Conservation (phyloP, 1,140 invertebrate genomes). For the Meteorus sp. region DNA sequence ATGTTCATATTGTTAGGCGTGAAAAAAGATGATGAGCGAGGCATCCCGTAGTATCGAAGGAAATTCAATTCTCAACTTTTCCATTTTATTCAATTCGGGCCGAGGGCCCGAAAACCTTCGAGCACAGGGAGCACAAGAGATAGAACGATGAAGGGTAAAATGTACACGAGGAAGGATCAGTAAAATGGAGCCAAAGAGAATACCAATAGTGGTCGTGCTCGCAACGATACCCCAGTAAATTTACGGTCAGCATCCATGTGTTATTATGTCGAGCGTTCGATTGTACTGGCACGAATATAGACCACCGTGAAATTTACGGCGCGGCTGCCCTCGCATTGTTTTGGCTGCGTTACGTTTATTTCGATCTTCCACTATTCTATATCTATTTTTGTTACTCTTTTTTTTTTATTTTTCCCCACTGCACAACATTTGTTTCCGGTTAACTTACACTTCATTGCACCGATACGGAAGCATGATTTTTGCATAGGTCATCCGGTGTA, state of each 20-base stretch:
- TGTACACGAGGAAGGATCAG: background rate
- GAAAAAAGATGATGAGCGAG: no score
- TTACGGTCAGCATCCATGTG: slow-evolving; percentile 44
- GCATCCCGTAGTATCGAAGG: no score
- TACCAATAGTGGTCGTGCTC: slow-evolving; percentile 39
- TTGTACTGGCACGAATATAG: slow-evolving; percentile 38
- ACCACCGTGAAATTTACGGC: slow-evolving; percentile 42
- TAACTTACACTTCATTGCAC: background rate
- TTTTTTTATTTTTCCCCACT: background rate
- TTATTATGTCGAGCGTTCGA: slow-evolving; percentile 47
- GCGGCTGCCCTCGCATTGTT: slow-evolving; percentile 33
- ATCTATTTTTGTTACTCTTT: slow-evolving; percentile 25
- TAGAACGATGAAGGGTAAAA: no score
- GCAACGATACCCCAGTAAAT: slow-evolving; percentile 37
- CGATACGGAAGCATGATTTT: background rate
- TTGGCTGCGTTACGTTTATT: slow-evolving; percentile 30
- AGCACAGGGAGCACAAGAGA: no score
- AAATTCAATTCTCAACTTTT: no score
- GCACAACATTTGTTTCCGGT: background rate
- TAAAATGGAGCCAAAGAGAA: slow-evolving; percentile 32
- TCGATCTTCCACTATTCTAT: slow-evolving; percentile 28
- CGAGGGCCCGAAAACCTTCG: no score
- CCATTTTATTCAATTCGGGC: no score
- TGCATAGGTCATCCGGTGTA: background rate
- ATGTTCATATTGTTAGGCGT: no score